Evolutionary conservation across 2,113 vertebrate species (phyloP).

Genomic region (Sinocyclocheilus rhinocerous): DNA sequence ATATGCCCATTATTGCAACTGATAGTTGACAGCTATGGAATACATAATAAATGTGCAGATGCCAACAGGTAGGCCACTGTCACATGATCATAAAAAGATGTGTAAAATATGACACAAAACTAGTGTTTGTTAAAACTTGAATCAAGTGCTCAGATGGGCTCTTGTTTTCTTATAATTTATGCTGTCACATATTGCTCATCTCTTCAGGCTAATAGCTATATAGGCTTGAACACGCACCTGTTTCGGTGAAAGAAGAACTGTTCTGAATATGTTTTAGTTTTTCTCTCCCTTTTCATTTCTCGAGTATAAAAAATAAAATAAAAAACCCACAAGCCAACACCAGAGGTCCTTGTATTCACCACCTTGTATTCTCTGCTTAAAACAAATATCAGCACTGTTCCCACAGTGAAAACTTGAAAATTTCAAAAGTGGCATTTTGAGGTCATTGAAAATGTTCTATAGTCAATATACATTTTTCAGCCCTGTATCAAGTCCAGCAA

Average conservation of each 20-base stretch:
- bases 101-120: background rate
- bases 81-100: background rate
- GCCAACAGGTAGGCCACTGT: background rate
- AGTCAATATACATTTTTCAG: background rate
- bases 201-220: slow-evolving; percentile 27
- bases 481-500: background rate
- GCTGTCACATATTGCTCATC: slow-evolving; percentile 17
- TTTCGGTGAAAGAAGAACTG: background rate
- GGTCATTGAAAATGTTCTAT: background rate
- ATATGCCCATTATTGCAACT: background rate
- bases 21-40: background rate
- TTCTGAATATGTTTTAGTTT: background rate
- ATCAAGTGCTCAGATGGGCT: slow-evolving; percentile 25
- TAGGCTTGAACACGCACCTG: slow-evolving; percentile 23
- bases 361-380: background rate
- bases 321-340: background rate
- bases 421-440: background rate
- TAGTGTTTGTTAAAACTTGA: slow-evolving; percentile 27
- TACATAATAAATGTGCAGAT: background rate
- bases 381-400: background rate
- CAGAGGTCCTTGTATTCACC: background rate
- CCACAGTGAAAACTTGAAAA: background rate
- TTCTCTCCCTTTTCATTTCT: background rate
- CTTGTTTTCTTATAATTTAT: slow-evolving; percentile 36
- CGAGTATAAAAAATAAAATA: too few species aligned